A percentile compares a stretch with the other conserved stretches of the same genome.
phyloP scores from a whole-genome alignment of 2,113 vertebrate species.

The Crotalus helleri region DNA sequence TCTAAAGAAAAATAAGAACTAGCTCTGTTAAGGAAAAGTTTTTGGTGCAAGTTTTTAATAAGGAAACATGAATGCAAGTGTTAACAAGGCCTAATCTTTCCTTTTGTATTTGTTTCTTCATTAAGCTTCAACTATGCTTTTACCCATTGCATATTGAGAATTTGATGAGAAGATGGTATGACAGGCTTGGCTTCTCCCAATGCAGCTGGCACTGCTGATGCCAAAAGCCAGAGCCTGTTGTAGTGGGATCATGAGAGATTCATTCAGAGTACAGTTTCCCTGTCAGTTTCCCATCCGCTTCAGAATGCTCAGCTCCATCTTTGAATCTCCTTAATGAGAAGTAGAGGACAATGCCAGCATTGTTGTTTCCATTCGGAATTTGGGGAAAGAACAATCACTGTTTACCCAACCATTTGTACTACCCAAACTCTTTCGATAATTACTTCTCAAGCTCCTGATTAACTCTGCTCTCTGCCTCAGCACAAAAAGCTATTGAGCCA shows the following conservation, averaged over 20 bases:
- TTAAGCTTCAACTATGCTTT: constrained; percentile 68
- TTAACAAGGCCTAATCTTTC: constrained; percentile 80
- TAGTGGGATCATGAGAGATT: constrained; percentile 73
- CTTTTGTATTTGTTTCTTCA: constrained; percentile 84
- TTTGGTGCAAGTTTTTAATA: constrained; percentile 11
- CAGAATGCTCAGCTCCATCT: constrained; percentile 56
- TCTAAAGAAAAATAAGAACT: not conserved
- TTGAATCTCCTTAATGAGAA: constrained; percentile 79
- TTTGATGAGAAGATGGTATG: constrained; percentile 86
- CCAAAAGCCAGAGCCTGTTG: constrained; percentile 72
- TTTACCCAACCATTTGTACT: constrained; percentile 82
- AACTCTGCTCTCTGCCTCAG: constrained; percentile 71
- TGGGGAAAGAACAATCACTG: constrained; percentile 80
- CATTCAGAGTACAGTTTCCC: constrained; percentile 63
- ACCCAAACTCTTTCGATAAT: constrained; percentile 77
- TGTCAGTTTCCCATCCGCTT: constrained; percentile 78
- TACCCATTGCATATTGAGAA: constrained; percentile 60
- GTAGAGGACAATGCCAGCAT: constrained; percentile 81
- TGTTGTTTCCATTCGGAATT: constrained; percentile 78
- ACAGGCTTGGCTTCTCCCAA: constrained; percentile 83
- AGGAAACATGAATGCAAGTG: constrained; percentile 70
- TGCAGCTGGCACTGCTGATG: constrained; percentile 72
- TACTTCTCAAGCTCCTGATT: constrained; percentile 79
- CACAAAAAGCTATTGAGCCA: constrained; percentile 74
- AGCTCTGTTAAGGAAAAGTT: constrained; percentile 26